Conservation (phyloP, 2,797 vertebrate genomes). For the Pelobates cultripes region DNA sequence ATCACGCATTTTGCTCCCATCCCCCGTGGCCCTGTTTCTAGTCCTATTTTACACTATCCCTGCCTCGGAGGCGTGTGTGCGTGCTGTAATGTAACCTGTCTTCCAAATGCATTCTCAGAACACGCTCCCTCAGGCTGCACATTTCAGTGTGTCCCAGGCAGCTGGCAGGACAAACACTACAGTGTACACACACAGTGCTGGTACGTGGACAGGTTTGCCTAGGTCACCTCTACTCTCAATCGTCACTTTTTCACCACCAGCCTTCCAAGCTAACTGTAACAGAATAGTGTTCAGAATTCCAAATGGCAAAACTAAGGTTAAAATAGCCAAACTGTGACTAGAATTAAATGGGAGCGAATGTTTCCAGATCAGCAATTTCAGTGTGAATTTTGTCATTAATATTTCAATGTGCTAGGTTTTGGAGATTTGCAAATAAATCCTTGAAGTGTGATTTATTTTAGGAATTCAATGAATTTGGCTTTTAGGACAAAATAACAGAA, state of each 20-base stretch:
- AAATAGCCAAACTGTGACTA: too few relatives aligned
- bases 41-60: neutral
- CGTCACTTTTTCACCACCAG: neutral
- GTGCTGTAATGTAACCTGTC: slow-evolving; percentile 41
- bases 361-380: too few relatives aligned
- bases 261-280: too few relatives aligned
- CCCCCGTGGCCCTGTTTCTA: neutral
- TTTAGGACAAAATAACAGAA: too few relatives aligned
- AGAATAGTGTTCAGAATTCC: too few relatives aligned
- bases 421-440: too few relatives aligned
- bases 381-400: too few relatives aligned
- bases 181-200: slow-evolving; percentile 11
- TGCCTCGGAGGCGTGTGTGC: slow-evolving; percentile 33
- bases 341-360: too few relatives aligned
- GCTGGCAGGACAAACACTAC: slow-evolving; percentile 15
- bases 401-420: too few relatives aligned
- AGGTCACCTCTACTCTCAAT: slow-evolving; percentile 17
- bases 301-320: too few relatives aligned
- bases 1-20: neutral
- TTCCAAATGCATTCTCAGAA: slow-evolving; percentile 1
- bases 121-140: slow-evolving; percentile 39
- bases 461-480: too few relatives aligned
- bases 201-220: slow-evolving; percentile 20
- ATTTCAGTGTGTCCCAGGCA: slow-evolving; percentile 22
- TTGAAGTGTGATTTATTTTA: too few relatives aligned